Evolutionary conservation across 2,113 vertebrate species (phyloP).

Genomic region (rat (Rattus norvegicus)): DNA sequence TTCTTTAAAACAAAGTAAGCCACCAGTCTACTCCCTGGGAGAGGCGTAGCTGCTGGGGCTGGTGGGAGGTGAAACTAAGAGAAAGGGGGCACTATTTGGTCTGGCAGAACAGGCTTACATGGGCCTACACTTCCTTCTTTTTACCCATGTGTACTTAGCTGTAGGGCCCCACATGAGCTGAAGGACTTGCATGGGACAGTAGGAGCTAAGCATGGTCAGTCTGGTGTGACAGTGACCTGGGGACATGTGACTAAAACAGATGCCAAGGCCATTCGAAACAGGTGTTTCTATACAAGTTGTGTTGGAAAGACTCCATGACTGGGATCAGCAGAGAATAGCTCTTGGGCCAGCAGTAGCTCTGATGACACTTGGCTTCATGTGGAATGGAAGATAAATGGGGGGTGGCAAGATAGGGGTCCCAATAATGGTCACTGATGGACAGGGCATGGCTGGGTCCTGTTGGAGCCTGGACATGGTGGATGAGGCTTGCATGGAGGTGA

Average conservation of each 20-base stretch:
- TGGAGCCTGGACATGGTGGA: neutral
- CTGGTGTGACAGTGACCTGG: neutral
- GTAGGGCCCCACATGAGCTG: neutral
- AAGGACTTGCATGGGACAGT: neutral
- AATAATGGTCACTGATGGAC: fast-evolving
- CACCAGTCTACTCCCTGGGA: neutral
- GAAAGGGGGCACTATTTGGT: neutral
- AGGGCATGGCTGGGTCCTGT: neutral
- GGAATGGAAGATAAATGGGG: neutral
- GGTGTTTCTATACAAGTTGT: neutral
- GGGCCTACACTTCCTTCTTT: neutral
- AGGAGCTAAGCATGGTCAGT: neutral
- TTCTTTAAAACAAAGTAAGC: neutral
- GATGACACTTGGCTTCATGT: neutral
- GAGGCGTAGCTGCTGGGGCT: neutral
- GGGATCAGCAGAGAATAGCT: neutral
- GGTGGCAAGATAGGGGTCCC: neutral
- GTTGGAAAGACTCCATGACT: neutral
- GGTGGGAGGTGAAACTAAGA: neutral
- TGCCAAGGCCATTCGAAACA: fast-evolving
- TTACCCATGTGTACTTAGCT: neutral
- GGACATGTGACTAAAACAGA: neutral
- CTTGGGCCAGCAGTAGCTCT: neutral
- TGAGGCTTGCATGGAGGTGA: neutral
- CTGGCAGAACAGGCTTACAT: neutral